phyloP scores from a whole-genome alignment of 2,888 invertebrate species.

The Dendrolimus houi region DNA sequence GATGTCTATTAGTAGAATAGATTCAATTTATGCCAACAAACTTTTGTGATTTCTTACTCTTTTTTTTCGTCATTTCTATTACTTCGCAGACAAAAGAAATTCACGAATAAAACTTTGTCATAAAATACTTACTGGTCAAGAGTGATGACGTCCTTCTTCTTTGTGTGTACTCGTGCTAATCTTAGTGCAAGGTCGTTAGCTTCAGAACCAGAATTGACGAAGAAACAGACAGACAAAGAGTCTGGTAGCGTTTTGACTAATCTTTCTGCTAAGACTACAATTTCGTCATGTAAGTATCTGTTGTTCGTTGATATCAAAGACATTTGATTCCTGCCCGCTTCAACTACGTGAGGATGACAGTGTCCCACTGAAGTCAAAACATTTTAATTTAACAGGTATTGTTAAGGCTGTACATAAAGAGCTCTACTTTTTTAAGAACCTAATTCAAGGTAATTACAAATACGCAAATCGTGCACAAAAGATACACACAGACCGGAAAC shows the following conservation, averaged over 20 bases:
- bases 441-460: too few relatives aligned
- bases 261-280: slow-evolving; percentile 92
- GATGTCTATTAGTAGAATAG: too few relatives aligned
- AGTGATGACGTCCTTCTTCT: slow-evolving; percentile 91
- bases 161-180: slow-evolving; percentile 92
- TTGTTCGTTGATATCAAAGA: slow-evolving; percentile 94
- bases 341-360: slow-evolving; percentile 95
- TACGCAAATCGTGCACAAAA: too few relatives aligned
- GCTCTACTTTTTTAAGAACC: too few relatives aligned
- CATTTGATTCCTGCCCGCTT: slow-evolving; percentile 94
- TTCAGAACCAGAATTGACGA: slow-evolving; percentile 99
- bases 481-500: too few relatives aligned
- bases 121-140: slow-evolving; percentile 93
- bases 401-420: too few relatives aligned
- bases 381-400: background rate
- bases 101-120: too few relatives aligned
- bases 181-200: slow-evolving; percentile 98
- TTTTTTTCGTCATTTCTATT: too few relatives aligned
- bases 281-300: slow-evolving; percentile 96
- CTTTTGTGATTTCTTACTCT: too few relatives aligned
- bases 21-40: too few relatives aligned
- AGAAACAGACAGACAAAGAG: slow-evolving; percentile 92
- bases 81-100: too few relatives aligned
- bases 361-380: slow-evolving; percentile 88
- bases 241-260: slow-evolving; percentile 90